phyloP scores from a whole-genome alignment of 2,888 invertebrate species.

The Galeruca laticollis region DNA sequence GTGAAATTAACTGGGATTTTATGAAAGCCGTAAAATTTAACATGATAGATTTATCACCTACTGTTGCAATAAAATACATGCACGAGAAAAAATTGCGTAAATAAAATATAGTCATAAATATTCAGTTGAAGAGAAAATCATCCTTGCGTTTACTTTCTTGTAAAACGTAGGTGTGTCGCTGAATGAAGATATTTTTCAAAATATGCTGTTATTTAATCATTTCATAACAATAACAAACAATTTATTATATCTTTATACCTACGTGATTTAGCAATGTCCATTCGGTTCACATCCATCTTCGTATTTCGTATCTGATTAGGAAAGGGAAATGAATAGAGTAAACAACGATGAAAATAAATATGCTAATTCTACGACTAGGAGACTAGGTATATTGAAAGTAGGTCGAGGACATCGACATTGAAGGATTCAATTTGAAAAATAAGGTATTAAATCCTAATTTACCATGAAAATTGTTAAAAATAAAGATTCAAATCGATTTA shows the following conservation, averaged over 20 bases:
- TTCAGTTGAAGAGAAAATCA: neutral
- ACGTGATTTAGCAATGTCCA: neutral
- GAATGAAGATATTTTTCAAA: neutral
- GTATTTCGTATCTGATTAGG: too few relatives aligned
- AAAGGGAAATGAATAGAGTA: too few relatives aligned
- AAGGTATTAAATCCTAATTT: too few relatives aligned
- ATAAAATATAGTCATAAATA: neutral
- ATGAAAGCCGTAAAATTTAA: neutral
- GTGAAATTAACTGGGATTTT: neutral
- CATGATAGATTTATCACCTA: neutral
- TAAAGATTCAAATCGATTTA: too few relatives aligned
- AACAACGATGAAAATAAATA: too few relatives aligned
- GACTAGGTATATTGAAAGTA: neutral
- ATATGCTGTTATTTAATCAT: neutral
- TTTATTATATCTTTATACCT: too few relatives aligned
- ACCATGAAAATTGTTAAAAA: too few relatives aligned
- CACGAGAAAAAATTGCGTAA: neutral
- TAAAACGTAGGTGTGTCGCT: neutral
- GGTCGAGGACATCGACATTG: neutral
- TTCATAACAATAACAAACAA: neutral
- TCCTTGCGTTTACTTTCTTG: neutral
- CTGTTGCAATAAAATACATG: constrained; percentile 8
- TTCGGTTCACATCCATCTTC: too few relatives aligned
- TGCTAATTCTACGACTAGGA: neutral
- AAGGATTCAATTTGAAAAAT: neutral